A percentile compares a stretch with the other conserved stretches of the same genome.
Conservation (phyloP, 1,140 invertebrate species). For the Holotrichia oblita region DNA sequence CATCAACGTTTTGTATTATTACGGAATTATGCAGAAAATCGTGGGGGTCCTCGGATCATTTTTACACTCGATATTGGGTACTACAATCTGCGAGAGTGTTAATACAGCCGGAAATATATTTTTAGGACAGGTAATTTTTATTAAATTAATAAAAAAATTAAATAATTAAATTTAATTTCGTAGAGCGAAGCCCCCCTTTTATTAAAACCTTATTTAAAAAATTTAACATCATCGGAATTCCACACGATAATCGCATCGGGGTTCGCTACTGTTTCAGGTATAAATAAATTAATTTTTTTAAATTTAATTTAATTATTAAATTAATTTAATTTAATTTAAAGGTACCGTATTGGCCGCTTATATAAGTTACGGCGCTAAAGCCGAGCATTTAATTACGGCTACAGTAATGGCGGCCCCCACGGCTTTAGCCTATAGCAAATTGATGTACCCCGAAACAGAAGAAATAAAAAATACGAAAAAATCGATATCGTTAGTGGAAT, state of each 20-base stretch:
- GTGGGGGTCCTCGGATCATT: slow-evolving; percentile 84
- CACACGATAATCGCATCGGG: slow-evolving; percentile 94
- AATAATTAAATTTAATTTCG: not conserved
- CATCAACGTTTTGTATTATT: slow-evolving; percentile 88
- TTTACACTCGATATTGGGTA: slow-evolving; percentile 78
- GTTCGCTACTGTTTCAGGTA: slow-evolving; percentile 93
- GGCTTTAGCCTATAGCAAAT: slow-evolving; percentile 87
- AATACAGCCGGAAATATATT: slow-evolving; percentile 92
- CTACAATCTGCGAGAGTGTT: slow-evolving; percentile 92
- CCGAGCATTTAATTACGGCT: slow-evolving; percentile 85
- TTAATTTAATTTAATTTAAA: slow-evolving; percentile 54
- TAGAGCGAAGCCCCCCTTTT: slow-evolving; percentile 91
- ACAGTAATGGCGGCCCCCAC: slow-evolving; percentile 96
- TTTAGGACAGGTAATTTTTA: slow-evolving; percentile 78
- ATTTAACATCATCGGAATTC: slow-evolving; percentile 89
- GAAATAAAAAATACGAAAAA: slow-evolving; percentile 75
- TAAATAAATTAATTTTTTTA: slow-evolving; percentile 38
- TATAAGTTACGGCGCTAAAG: slow-evolving; percentile 87
- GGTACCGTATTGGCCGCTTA: slow-evolving; percentile 92
- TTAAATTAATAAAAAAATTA: not conserved
- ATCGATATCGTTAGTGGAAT: slow-evolving; percentile 70
- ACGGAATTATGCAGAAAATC: slow-evolving; percentile 87
- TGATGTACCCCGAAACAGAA: slow-evolving; percentile 91
- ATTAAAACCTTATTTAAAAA: slow-evolving; percentile 85
- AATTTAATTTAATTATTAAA: not conserved